phyloP scores from a whole-genome alignment of 2,797 vertebrate genomes.

The Neolamprologus multifasciatus region DNA sequence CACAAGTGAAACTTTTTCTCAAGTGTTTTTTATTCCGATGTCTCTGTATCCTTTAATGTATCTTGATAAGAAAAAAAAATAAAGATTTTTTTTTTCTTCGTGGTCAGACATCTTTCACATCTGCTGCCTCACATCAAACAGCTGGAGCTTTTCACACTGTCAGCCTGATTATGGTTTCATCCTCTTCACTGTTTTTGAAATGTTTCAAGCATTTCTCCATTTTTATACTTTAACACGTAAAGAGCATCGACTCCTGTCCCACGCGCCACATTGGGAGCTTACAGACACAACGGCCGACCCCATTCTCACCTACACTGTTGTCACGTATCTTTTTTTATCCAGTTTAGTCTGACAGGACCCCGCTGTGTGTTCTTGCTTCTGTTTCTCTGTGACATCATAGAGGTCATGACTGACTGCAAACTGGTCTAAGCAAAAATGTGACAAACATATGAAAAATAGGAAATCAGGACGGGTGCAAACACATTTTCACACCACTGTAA shows the following conservation, averaged over 20 bases:
- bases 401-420: not conserved
- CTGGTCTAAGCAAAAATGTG: fast-evolving
- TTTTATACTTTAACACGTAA: fast-evolving
- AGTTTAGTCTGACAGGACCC: not conserved
- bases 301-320: not conserved
- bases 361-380: fast-evolving
- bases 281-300: not conserved
- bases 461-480: fast-evolving
- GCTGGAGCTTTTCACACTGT: not conserved
- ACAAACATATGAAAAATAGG: not conserved
- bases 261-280: not conserved
- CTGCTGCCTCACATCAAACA: not conserved
- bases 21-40: conserved; percentile 73
- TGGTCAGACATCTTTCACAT: conserved; percentile 48
- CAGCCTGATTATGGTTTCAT: fast-evolving
- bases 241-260: not conserved
- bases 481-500: not conserved
- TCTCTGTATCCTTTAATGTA: conserved; percentile 79
- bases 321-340: not conserved
- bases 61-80: conserved; percentile 78
- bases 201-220: not conserved
- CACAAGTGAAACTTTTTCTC: conserved; percentile 70
- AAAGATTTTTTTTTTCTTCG: conserved; percentile 77
- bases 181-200: not conserved
- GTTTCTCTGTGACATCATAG: not conserved